Conservation (phyloP, 35 echinoderm and acorn worm genomes). For the Heliocidaris erythrogramma region DNA sequence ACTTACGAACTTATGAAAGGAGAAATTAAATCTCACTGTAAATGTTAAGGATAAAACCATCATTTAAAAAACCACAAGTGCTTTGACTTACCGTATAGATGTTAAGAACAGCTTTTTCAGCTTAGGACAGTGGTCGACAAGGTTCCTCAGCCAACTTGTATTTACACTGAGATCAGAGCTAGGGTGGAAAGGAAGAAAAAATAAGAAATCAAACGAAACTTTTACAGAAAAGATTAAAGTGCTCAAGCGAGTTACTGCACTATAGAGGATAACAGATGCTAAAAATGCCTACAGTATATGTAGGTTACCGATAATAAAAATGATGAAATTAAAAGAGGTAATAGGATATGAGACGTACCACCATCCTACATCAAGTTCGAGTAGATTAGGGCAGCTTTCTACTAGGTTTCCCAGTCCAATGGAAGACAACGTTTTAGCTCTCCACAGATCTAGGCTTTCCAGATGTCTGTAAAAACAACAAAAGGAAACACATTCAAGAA, state of each 20-base stretch:
- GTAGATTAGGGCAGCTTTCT: conserved; percentile 53
- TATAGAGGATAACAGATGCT: too few relatives aligned
- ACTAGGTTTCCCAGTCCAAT: conserved; percentile 51
- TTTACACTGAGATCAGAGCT: conserved; percentile 39
- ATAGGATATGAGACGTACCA: conserved; percentile 55
- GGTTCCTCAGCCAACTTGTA: conserved; percentile 17
- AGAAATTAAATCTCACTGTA: too few relatives aligned
- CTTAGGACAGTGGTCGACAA: conserved; percentile 56
- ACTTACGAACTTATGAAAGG: too few relatives aligned
- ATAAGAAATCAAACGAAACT: too few relatives aligned
- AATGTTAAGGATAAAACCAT: too few relatives aligned
- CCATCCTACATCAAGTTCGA: conserved; percentile 84
- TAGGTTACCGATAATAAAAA: too few relatives aligned
- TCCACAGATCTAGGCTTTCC: conserved; percentile 72
- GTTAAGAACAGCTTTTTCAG: conserved; percentile 71
- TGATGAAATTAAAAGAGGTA: too few relatives aligned
- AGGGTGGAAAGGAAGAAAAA: background rate
- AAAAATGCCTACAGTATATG: too few relatives aligned
- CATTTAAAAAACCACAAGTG: too few relatives aligned
- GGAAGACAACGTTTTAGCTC: conserved; percentile 60
- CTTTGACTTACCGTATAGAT: conserved; percentile 56
- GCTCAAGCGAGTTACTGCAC: too few relatives aligned
- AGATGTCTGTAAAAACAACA: conserved; percentile 47
- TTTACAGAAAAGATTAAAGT: too few relatives aligned
- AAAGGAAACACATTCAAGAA: background rate